Evolutionary conservation across 2,888 invertebrate species (phyloP).

Genomic region (Cerceris ruficornis): DNA sequence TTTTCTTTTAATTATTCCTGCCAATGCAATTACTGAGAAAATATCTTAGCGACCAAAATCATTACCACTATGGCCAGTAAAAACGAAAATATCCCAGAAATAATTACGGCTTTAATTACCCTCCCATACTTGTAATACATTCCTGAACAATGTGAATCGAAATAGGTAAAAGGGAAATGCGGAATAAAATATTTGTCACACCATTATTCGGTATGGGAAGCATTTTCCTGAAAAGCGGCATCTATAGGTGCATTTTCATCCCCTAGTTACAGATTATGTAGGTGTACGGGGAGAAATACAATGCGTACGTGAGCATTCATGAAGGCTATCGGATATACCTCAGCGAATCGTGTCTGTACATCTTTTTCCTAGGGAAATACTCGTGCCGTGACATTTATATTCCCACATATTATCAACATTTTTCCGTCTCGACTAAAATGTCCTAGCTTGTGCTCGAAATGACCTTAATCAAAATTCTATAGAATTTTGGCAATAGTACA

Average conservation of each 20-base stretch:
- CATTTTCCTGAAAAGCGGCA: conserved; percentile 29
- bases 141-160: background rate
- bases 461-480: conserved; percentile 45
- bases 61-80: no score
- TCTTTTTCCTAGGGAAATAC: conserved; percentile 46
- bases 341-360: conserved; percentile 20
- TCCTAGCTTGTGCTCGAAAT: conserved; percentile 34
- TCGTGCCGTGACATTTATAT: conserved; percentile 50
- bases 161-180: background rate
- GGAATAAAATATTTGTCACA: background rate
- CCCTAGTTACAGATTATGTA: conserved; percentile 6
- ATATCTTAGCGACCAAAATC: no score
- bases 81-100: no score
- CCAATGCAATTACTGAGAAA: no score
- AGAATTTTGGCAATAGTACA: conserved; percentile 22
- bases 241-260: conserved; percentile 32
- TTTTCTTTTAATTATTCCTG: background rate
- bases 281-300: conserved; percentile 35
- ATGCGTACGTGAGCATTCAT: conserved; percentile 48
- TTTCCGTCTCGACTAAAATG: conserved; percentile 35
- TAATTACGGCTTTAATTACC: no score
- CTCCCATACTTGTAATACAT: background rate
- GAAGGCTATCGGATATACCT: conserved; percentile 33
- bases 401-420: conserved; percentile 49
- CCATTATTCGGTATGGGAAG: conserved; percentile 3